Percentiles rank a stretch among this genome's conserved stretches.
Conservation (phyloP, 2,113 vertebrate species). For the Megalops atlanticus region DNA sequence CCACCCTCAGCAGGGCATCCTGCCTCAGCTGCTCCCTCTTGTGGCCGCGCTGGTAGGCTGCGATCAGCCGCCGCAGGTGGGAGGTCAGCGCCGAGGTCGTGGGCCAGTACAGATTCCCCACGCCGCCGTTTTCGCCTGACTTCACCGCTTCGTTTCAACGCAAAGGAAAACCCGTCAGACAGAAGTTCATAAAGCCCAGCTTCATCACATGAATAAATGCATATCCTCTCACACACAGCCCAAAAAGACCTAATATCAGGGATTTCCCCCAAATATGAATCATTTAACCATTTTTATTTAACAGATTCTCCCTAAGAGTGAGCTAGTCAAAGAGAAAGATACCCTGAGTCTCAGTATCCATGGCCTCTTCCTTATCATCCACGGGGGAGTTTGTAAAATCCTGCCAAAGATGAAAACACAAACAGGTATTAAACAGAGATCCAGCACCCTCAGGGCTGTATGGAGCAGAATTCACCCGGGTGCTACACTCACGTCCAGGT, state of each 20-base stretch:
- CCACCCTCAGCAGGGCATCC: constrained; percentile 89
- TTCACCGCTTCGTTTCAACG: constrained; percentile 15
- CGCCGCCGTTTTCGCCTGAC: constrained; percentile 63
- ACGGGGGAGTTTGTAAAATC: constrained; percentile 96
- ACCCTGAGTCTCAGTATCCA: constrained; percentile 82
- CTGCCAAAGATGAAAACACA: constrained; percentile 49
- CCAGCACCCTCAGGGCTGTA: background rate
- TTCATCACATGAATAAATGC: background rate
- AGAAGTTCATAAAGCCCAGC: no score
- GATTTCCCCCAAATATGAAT: no score
- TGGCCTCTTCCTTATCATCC: constrained; percentile 86
- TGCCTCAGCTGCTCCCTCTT: constrained; percentile 92
- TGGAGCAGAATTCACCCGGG: background rate
- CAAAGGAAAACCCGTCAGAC: no score
- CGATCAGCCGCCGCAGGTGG: constrained; percentile 94
- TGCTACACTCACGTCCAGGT: constrained; percentile 82
- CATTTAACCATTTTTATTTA: no score
- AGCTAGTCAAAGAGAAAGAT: constrained; percentile 30
- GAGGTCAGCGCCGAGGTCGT: constrained; percentile 91
- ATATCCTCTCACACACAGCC: background rate
- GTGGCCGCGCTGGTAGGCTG: constrained; percentile 96
- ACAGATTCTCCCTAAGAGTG: no score
- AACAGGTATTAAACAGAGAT: background rate
- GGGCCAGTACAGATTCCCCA: constrained; percentile 92
- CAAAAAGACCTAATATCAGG: background rate